Percentiles rank a stretch among this genome's conserved stretches.
These are phyloP conservation scores for Boloria euphrosyne DNA, from an alignment of 2,888 invertebrate species.

Conservation along the genomic window DNA sequence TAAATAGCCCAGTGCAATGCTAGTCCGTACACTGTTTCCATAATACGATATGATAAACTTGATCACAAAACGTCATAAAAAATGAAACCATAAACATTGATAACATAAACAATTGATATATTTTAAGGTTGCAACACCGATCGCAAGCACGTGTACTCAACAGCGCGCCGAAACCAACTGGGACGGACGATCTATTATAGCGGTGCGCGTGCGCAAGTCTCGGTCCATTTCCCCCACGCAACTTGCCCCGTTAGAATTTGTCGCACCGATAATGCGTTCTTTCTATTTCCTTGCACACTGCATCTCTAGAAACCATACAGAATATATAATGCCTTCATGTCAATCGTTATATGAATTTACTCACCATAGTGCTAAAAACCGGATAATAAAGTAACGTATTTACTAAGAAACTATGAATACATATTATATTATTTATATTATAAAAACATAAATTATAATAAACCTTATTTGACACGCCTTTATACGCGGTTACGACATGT, in stretches of 20 bases:
- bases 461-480: no score
- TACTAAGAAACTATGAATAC: no score
- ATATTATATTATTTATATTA: no score
- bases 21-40: constrained; percentile 44
- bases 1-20: constrained; percentile 43
- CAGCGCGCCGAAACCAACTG: constrained; percentile 80
- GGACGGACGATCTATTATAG: constrained; percentile 78
- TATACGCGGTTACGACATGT: no score
- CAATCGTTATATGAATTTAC: constrained; percentile 26
- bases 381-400: no score
- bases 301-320: constrained; percentile 22
- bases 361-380: neutral
- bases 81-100: constrained; percentile 41
- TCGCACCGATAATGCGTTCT: constrained; percentile 50
- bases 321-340: constrained; percentile 26
- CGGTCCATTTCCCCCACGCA: constrained; percentile 82
- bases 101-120: constrained; percentile 43
- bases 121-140: constrained; percentile 55
- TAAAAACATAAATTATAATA: no score
- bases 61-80: constrained; percentile 30
- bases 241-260: constrained; percentile 72
- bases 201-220: constrained; percentile 75
- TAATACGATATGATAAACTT: constrained; percentile 34
- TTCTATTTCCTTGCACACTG: constrained; percentile 40
- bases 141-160: constrained; percentile 72